phyloP scores from a whole-genome alignment of 2,888 invertebrate species.

The Acronicta alni region DNA sequence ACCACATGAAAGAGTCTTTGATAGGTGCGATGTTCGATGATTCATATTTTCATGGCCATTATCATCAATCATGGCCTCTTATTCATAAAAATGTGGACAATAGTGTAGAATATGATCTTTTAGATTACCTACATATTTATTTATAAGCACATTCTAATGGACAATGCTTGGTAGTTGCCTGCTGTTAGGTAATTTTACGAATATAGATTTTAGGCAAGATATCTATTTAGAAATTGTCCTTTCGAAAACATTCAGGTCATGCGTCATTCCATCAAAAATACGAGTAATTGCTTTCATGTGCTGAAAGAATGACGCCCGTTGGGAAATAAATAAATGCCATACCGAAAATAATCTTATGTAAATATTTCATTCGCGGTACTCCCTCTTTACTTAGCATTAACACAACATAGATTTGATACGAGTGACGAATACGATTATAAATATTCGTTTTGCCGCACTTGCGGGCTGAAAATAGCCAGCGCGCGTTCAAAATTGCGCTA shows the following conservation, averaged over 20 bases:
- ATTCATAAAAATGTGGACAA: constrained; percentile 7
- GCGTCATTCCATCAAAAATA: constrained; percentile 82
- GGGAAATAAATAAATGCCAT: constrained; percentile 78
- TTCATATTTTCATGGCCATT: constrained; percentile 10
- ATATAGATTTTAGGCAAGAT: constrained; percentile 21
- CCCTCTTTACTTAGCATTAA: constrained; percentile 80
- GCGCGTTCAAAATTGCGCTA: constrained; percentile 70
- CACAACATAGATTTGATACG: constrained; percentile 78
- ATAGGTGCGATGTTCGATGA: constrained; percentile 6
- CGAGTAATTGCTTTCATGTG: constrained; percentile 83
- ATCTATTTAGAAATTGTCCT: constrained; percentile 61
- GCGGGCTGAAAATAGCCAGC: constrained; percentile 73
- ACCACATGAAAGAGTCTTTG: constrained; percentile 3
- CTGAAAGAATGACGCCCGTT: constrained; percentile 78
- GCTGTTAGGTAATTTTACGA: constrained; percentile 2
- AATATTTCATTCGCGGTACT: constrained; percentile 78
- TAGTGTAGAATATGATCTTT: neutral
- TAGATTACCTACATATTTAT: neutral
- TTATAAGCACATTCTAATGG: neutral
- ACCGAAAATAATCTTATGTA: constrained; percentile 82
- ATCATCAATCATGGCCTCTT: constrained; percentile 7
- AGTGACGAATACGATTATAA: constrained; percentile 84
- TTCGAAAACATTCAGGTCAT: constrained; percentile 76
- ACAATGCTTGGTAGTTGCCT: neutral
- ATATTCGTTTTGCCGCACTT: constrained; percentile 76